These are phyloP conservation scores for Dioctria linearis DNA, from an alignment of 2,888 invertebrate species.

Conservation along the genomic window DNA sequence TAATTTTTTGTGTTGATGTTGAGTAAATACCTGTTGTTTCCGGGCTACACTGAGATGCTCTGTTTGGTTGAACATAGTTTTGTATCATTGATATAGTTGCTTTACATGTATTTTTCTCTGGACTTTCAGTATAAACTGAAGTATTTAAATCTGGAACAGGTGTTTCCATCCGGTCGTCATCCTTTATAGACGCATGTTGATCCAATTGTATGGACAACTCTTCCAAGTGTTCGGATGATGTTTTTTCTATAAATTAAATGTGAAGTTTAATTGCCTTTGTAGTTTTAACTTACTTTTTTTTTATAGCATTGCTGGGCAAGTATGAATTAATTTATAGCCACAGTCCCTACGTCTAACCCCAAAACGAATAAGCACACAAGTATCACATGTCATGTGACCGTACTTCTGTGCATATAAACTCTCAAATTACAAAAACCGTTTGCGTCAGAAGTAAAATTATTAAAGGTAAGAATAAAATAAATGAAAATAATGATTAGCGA, in stretches of 20 bases:
- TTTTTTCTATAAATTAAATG: slow-evolving; percentile 45
- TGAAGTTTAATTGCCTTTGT: background rate
- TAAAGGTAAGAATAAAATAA: too few relatives aligned
- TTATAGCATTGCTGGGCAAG: too few relatives aligned
- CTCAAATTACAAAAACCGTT: too few relatives aligned
- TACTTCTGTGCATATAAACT: too few relatives aligned
- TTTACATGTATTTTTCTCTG: slow-evolving; percentile 53
- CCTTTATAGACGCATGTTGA: background rate
- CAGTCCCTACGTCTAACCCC: too few relatives aligned
- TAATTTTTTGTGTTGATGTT: slow-evolving; percentile 9
- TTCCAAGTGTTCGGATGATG: slow-evolving; percentile 55
- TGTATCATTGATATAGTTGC: slow-evolving; percentile 48
- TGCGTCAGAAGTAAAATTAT: too few relatives aligned
- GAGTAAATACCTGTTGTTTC: slow-evolving; percentile 24
- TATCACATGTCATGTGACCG: too few relatives aligned
- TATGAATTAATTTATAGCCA: too few relatives aligned
- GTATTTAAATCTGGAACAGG: slow-evolving; percentile 23
- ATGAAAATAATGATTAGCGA: too few relatives aligned
- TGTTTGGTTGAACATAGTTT: slow-evolving; percentile 22
- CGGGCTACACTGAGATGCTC: slow-evolving; percentile 2
- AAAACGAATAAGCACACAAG: too few relatives aligned
- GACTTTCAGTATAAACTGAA: slow-evolving; percentile 11
- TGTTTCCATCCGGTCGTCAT: slow-evolving; percentile 25
- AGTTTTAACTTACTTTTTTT: background rate
- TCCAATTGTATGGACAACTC: slow-evolving; percentile 35